Evolutionary conservation across 2,888 invertebrate genomes (phyloP), one percentile per base, ranked within the genome.

Genomic region (Cremastinae sp.): DNA sequence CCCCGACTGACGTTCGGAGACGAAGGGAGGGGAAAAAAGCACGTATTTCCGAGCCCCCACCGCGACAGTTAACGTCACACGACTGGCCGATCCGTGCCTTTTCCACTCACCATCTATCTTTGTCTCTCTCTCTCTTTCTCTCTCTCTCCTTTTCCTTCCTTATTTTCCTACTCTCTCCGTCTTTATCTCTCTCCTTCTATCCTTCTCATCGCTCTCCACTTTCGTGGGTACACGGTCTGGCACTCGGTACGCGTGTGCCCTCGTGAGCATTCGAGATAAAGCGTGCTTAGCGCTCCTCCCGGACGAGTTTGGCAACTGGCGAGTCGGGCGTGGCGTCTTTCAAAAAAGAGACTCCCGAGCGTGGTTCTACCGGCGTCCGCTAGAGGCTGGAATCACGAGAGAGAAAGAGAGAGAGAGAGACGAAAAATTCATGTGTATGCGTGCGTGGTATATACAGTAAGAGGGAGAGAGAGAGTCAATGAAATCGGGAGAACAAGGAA

Each of bases 241-340:
- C 49, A 41, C 10, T 56, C 47, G 68, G 22, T 20, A 28, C 18
- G 47, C 65, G 55, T 69, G 64, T 37, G 61, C 58, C 56, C 69
- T 61, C 66, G 51, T 58, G 69, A 73, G 49, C 51, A 28, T 49
- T 39, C 37, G 45, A 69, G 43, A 69, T 58, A 39, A 73, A 41
- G 35, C 65, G 49, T 10, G 56, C 64, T 56, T 45, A 39, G 43
- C 43, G 55, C 56, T 61, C 18, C 75, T 47, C 53, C 39, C 74
- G 75, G 66, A 43, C 35, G 28, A 68, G 73, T 71, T 73, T 65
- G 69, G 61, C 70, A 51, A 56, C 72, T 66, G 61, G n/a, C 61
- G 58, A 77, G 66, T 81, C 83, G 86, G 87, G 87, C 85, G 85
- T 85, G 86, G 86, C 85, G 86, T 79, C 75, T 83, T 86, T 85